phyloP scores from a whole-genome alignment of 2,888 invertebrate species.

The Calameuta pallipes region DNA sequence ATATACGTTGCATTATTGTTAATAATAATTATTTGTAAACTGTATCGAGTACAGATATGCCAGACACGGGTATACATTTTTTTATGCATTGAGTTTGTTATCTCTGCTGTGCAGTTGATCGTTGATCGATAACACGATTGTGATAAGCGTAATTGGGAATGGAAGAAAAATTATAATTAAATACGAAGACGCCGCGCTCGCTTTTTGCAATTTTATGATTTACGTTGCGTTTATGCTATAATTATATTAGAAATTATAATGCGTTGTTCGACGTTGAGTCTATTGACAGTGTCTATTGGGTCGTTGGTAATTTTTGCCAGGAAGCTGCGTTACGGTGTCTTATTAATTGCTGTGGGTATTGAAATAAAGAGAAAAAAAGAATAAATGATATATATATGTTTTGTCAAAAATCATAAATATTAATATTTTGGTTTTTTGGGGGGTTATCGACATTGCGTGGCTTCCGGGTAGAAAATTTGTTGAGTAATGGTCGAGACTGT shows the following conservation, averaged over 20 bases:
- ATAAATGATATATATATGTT: too few relatives aligned
- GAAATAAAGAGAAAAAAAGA: background rate
- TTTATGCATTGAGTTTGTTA: conserved; percentile 31
- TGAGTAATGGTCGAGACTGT: background rate
- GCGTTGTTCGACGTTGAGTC: background rate
- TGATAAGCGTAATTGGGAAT: background rate
- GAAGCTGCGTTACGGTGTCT: background rate
- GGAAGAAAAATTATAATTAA: background rate
- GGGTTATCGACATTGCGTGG: background rate
- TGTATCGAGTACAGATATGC: background rate
- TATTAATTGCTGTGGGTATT: background rate
- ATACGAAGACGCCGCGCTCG: background rate
- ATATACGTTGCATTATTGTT: background rate
- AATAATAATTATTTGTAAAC: background rate
- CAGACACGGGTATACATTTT: background rate
- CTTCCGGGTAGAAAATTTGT: background rate
- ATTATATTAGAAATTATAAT: background rate
- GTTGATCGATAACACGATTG: conserved; percentile 18
- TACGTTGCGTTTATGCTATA: background rate
- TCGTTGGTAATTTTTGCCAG: background rate
- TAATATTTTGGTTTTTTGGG: background rate
- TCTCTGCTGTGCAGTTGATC: conserved; percentile 41
- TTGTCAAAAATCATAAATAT: background rate
- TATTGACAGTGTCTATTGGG: background rate
- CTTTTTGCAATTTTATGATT: background rate